Evolutionary conservation across 2,888 invertebrate species (phyloP).

Genomic region (Helicoverpa assulta): DNA sequence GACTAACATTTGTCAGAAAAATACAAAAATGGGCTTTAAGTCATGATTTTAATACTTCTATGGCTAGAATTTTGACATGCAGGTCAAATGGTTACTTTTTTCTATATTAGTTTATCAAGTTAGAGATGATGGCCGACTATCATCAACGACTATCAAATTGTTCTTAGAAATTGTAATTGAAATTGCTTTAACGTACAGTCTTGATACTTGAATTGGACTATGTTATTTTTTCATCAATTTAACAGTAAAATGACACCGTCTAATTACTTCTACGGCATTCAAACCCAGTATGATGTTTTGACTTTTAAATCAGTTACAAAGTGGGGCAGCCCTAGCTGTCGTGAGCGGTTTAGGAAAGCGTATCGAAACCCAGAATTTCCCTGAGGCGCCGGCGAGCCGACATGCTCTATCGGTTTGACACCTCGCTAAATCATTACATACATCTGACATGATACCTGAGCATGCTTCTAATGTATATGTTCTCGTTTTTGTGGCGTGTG

Average conservation of each 20-base stretch:
- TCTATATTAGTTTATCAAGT: not conserved
- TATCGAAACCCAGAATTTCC: slow-evolving; percentile 71
- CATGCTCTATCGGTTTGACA: slow-evolving; percentile 65
- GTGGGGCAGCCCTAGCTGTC: slow-evolving; percentile 54
- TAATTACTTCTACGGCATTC: slow-evolving; percentile 36
- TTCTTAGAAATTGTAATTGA: not conserved
- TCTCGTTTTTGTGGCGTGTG: slow-evolving; percentile 16
- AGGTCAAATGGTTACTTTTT: not conserved
- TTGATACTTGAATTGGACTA: not conserved
- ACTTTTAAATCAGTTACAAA: slow-evolving; percentile 38
- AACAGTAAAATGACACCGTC: slow-evolving; percentile 12
- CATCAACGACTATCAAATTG: not conserved
- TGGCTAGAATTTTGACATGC: not conserved
- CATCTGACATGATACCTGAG: slow-evolving; percentile 43
- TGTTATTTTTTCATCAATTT: not conserved
- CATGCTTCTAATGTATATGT: slow-evolving; percentile 26
- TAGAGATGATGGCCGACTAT: not conserved
- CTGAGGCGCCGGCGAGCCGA: slow-evolving; percentile 61
- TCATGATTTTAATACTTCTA: not conserved
- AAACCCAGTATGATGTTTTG: slow-evolving; percentile 19
- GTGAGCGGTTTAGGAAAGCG: slow-evolving; percentile 68
- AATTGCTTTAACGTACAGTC: not conserved
- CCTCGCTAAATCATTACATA: slow-evolving; percentile 58
- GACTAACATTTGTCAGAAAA: slow-evolving; percentile 19
- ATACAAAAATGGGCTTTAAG: not conserved